Evolutionary conservation across 2,888 invertebrate genomes (phyloP), one percentile per base, ranked within the genome.

Genomic region (Blastobasis lacticolella): DNA sequence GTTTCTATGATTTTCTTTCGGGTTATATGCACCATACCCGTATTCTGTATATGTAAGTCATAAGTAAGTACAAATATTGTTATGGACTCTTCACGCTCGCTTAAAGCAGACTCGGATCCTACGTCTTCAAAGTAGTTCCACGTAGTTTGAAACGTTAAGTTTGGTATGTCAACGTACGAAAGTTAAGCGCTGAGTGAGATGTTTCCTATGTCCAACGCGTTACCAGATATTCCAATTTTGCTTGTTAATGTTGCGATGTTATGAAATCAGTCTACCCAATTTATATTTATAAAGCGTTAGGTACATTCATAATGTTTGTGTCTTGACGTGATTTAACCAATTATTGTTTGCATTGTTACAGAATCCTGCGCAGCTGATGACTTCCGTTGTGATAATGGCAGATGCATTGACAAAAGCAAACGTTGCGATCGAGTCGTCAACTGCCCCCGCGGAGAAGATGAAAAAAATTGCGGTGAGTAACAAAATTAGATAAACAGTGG

Each of bases 361-460:
- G 88, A 79, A 66, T 55, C 61, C 10, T 86, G 88, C 55, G 76
- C 77, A 0, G 51, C 58, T 0, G 90, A 88, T 46, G 84, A 91
- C 60, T 90, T 88, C 70, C 73, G 73, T 3, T 92, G 92, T 69
- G 65, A 80, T 56, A 86, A 90, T 61, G 90, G 90, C 37, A 75
- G 79, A 52, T 92, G 92, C 64, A 90, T 93, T 58, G 83, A 83
- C 55, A 71, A 73, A 8, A 64, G 68, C 40, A 86, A 87, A 54
- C 85, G 86, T 54, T 94, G 94, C 73, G 89, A 94, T 71, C 73
- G 79, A 4, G 77, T 83, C 8, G 51, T 61, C n/a, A 92, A 94
- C 64, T 94, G 94, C 63, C 71, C 70, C 8, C 82, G 88, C 53
- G 80, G 81, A 42, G 91, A 91, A 64, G 94, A 94, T 61, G 94